Evolutionary conservation across 2,113 vertebrate species (phyloP).

Genomic region (Gadus macrocephalus): DNA sequence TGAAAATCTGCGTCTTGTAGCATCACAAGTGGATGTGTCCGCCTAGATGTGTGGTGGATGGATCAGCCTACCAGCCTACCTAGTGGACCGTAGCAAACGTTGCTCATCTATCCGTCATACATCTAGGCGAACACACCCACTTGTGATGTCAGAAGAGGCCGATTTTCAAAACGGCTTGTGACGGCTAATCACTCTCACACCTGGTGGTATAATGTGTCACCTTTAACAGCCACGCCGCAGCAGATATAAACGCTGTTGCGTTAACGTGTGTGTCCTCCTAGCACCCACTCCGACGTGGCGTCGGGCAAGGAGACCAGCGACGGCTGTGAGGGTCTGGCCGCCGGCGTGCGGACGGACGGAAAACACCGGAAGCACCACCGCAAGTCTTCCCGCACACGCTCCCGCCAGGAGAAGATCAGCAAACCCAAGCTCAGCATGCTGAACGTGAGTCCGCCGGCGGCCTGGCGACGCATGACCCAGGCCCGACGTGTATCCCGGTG

Average conservation of each 20-base stretch:
- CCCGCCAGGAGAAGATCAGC: conserved; percentile 88
- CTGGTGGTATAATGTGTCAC: too few relatives aligned
- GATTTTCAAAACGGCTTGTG: too few relatives aligned
- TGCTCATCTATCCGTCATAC: too few relatives aligned
- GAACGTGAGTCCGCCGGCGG: conserved; percentile 67
- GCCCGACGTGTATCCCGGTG: background rate
- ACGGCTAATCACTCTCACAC: too few relatives aligned
- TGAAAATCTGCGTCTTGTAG: too few relatives aligned
- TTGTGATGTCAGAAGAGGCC: too few relatives aligned
- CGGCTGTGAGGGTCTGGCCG: conserved; percentile 80
- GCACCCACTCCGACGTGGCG: conserved; percentile 81
- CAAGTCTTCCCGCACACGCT: conserved; percentile 86
- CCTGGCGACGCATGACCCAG: background rate
- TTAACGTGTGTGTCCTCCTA: conserved; percentile 27
- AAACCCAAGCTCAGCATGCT: conserved; percentile 95
- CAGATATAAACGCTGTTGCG: background rate
- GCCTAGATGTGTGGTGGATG: too few relatives aligned
- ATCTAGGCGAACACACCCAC: too few relatives aligned
- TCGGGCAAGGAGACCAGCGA: conserved; percentile 93
- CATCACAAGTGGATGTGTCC: too few relatives aligned
- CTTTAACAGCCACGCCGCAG: background rate
- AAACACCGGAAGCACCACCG: conserved; percentile 89
- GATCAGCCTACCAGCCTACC: too few relatives aligned
- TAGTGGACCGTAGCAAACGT: too few relatives aligned
- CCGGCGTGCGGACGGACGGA: conserved; percentile 82